Evolutionary conservation across 2,797 vertebrate species (phyloP).

Genomic region (Anguilla obscura): DNA sequence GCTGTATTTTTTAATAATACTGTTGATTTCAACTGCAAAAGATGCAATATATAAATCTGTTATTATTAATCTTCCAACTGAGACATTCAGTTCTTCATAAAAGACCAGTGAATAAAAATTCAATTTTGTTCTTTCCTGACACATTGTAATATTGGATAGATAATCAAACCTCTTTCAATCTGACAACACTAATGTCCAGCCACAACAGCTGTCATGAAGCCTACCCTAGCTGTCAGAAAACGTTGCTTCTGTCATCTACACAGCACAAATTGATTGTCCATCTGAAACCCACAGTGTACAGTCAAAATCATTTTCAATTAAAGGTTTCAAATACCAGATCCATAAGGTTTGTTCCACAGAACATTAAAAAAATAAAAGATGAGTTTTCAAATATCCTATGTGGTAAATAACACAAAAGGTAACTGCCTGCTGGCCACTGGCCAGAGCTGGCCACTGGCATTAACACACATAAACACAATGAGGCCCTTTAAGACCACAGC

Average conservation of each 20-base stretch:
- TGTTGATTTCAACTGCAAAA: neutral
- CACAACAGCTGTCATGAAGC: neutral
- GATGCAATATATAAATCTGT: neutral
- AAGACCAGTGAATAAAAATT: neutral
- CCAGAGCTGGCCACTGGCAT: too few species aligned
- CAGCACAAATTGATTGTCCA: neutral
- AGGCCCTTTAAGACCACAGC: too few species aligned
- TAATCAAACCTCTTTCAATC: slow-evolving; percentile 9
- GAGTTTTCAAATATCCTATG: too few species aligned
- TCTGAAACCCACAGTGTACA: neutral
- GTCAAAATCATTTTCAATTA: neutral
- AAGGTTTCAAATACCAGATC: neutral
- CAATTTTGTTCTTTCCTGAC: neutral
- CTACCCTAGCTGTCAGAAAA: neutral
- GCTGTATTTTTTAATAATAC: too few species aligned
- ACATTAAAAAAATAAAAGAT: neutral
- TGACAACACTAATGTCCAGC: neutral
- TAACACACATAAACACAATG: too few species aligned
- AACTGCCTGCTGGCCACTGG: too few species aligned
- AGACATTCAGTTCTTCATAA: neutral
- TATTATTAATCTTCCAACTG: neutral
- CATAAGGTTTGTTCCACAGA: neutral
- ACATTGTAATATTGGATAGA: neutral
- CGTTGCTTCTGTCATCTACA: neutral
- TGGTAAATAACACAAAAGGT: too few species aligned